Evolutionary conservation across 2,113 vertebrate species (phyloP).

Genomic region (Mobula hypostoma): DNA sequence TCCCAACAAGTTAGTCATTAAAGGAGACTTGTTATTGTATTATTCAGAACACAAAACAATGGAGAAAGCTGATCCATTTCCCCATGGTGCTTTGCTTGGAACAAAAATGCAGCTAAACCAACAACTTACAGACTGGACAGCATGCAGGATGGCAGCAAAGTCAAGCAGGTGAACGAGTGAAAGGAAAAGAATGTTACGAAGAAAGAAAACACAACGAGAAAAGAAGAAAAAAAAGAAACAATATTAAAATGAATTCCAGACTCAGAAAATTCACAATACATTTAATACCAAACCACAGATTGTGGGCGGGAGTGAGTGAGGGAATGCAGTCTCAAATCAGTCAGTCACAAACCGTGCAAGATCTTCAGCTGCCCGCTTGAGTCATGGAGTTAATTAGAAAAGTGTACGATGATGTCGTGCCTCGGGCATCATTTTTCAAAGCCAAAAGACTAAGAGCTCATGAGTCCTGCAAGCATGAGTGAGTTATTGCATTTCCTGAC

Average conservation of each 20-base stretch:
- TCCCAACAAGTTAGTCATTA: not conserved
- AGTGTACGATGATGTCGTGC: not conserved
- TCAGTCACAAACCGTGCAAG: not conserved
- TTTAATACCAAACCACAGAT: not conserved
- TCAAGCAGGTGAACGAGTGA: slow-evolving; percentile 56
- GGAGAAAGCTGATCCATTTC: slow-evolving; percentile 40
- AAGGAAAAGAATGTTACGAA: slow-evolving; percentile 42
- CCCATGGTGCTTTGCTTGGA: not conserved
- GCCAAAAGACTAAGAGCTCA: not conserved
- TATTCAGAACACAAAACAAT: slow-evolving; percentile 22
- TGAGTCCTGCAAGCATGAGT: not conserved
- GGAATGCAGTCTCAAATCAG: not conserved
- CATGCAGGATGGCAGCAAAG: slow-evolving; percentile 59
- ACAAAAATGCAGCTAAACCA: not conserved
- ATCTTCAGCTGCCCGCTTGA: not conserved
- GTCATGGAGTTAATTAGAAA: not conserved
- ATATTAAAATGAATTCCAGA: slow-evolving; percentile 39
- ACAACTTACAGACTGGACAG: slow-evolving; percentile 85
- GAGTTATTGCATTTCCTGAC: not conserved
- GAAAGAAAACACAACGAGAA: slow-evolving; percentile 47
- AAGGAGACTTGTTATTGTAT: not conserved
- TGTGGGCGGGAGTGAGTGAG: not conserved
- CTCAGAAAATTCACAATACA: not conserved
- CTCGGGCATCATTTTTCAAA: not conserved
- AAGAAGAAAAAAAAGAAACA: slow-evolving; percentile 50